Base-by-base conservation (phyloP, 1,140 invertebrate genomes). In the Belonocnema kinseyi region DNA sequence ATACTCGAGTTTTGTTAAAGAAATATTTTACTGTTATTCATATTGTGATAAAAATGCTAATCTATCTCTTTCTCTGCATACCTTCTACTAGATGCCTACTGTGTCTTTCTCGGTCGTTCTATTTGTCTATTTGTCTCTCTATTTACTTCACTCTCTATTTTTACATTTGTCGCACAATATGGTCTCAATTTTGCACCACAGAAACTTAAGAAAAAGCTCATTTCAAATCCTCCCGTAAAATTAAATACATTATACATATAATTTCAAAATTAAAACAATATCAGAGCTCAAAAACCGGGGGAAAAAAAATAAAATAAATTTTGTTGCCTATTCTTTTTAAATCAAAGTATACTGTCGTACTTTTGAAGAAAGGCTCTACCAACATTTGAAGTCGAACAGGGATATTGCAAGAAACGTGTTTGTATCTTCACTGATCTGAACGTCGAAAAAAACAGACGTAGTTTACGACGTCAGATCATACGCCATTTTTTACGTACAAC, bases 31-130 rank as follows among this genome's bases (percentile, higher is more conserved):
- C 7, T 46, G 11, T 8, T 33, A 33, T 33, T 5, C 33, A 33
- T 50, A 21, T 19, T 12, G 16, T 17, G 11, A 12, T 19, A 56
- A 56, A 3, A 21, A 19, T 19, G 19, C 54, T 2, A 19, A 56
- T 56, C 10, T 70, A 71, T 77, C 46, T 77, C 50, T 77, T 80
- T 66, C 53, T 79, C 17, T 56, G 17, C 54, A 19, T 21, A 21
- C 10, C 16, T 16, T 66, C 13, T 66, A 16, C 21, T 66, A 13
- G 21, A 66, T 66, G 61, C 61, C 61, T 66, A 14, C 54, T 77
- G 13, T 81, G 17, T 46, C 17, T 19, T 53, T 77, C 61, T 72
- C 21, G 51, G 72, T 51, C 52, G 51, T 26, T 40, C 58, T 14
- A 17, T 56, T 74, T 73, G 12, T 73, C 50, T 50, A 58, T 75